Evolutionary conservation across 2,797 vertebrate species (phyloP).

Genomic region (Oryzias sinensis): DNA sequence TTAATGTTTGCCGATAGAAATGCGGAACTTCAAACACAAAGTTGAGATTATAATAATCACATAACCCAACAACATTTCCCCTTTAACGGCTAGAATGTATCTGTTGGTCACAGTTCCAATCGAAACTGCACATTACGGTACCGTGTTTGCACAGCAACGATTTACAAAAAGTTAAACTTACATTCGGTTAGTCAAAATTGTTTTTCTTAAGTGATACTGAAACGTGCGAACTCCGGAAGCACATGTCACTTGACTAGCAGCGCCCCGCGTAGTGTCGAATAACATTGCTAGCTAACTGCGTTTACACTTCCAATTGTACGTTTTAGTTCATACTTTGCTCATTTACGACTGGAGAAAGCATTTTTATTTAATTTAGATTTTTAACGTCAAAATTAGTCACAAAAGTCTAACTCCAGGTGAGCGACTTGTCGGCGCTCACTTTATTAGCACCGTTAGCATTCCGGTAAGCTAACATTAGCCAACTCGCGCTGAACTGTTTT

Average conservation of each 20-base stretch:
- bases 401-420: constrained; percentile 47
- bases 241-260: constrained; percentile 67
- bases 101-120: constrained; percentile 24
- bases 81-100: constrained; percentile 1
- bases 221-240: constrained; percentile 69
- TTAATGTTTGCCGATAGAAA: too few species aligned
- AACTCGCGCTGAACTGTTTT: constrained; percentile 36
- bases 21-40: too few species aligned
- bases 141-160: not conserved
- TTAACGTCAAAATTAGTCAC: constrained; percentile 14
- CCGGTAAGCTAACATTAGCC: constrained; percentile 55
- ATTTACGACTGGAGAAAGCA: too few species aligned
- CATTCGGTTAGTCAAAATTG: not conserved
- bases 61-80: not conserved
- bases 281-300: constrained; percentile 45
- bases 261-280: constrained; percentile 33
- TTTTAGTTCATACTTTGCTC: too few species aligned
- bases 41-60: too few species aligned
- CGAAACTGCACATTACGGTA: not conserved
- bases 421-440: constrained; percentile 16
- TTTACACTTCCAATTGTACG: constrained; percentile 12
- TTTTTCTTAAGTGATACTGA: constrained; percentile 47
- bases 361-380: not conserved
- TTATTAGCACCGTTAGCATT: constrained; percentile 62
- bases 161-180: not conserved